Evolutionary conservation across 2,113 vertebrate species (phyloP).

Genomic region (Sander lucioperca): DNA sequence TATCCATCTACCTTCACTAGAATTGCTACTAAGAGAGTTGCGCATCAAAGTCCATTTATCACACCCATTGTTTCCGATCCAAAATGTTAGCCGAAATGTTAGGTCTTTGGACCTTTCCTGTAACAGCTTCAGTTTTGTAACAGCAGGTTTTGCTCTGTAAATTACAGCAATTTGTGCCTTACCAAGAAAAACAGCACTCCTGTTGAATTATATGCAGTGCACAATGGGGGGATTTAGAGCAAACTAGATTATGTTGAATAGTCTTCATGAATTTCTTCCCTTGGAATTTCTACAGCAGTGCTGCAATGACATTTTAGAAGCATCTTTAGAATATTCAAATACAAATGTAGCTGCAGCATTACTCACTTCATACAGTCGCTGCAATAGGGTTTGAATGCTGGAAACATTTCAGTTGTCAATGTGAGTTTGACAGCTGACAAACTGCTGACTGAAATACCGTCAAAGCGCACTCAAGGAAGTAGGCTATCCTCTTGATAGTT

Average conservation of each 20-base stretch:
- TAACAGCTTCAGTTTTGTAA: not conserved
- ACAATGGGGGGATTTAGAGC: not conserved
- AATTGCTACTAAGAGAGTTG: not conserved
- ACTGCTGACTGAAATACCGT: slow-evolving; percentile 18
- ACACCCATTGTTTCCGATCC: not conserved
- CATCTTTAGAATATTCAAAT: not conserved
- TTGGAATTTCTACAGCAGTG: not conserved
- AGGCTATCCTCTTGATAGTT: not conserved
- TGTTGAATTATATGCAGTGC: slow-evolving; percentile 1
- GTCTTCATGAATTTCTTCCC: not conserved
- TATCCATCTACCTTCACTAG: not conserved
- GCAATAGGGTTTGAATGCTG: not conserved
- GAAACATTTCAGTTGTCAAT: not conserved
- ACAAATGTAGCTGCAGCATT: not conserved
- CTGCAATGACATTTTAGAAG: not conserved
- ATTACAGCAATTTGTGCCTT: not conserved
- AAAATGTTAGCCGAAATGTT: not conserved
- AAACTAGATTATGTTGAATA: not conserved
- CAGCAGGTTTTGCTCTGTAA: not conserved
- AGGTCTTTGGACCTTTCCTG: not conserved
- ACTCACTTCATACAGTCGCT: not conserved
- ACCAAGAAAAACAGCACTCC: not conserved
- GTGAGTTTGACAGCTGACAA: slow-evolving; percentile 8
- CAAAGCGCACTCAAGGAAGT: slow-evolving; percentile 22
- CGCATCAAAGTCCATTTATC: not conserved